Percentiles rank a stretch among this genome's conserved stretches.
Conservation (phyloP, 2,113 vertebrate genomes). For the Catharus bicknelli region DNA sequence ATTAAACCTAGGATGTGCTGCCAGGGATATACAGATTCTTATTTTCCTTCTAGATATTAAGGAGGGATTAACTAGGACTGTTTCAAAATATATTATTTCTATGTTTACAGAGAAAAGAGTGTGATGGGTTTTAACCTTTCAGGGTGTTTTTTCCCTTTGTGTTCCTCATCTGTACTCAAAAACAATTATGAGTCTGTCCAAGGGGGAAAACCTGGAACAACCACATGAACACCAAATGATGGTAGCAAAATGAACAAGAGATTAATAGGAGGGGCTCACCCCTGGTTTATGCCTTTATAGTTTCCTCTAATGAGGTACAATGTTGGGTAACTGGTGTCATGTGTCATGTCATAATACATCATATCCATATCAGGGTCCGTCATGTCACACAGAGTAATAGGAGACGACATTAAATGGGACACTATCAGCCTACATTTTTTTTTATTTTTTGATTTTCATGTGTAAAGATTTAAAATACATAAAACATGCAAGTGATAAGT, state of each 20-base stretch:
- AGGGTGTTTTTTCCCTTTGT: neutral
- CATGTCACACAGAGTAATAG: slow-evolving; percentile 53
- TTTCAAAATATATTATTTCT: slow-evolving; percentile 55
- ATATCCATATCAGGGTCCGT: slow-evolving; percentile 28
- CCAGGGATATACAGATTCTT: slow-evolving; percentile 61
- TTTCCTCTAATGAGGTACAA: slow-evolving; percentile 64
- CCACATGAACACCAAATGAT: slow-evolving; percentile 1
- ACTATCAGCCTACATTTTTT: slow-evolving; percentile 12
- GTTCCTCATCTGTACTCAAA: neutral
- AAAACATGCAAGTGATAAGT: neutral
- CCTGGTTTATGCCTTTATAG: neutral
- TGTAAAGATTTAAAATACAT: neutral
- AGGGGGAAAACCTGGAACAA: neutral
- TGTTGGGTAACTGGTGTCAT: slow-evolving; percentile 67
- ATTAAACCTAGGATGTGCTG: slow-evolving; percentile 46
- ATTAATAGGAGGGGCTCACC: slow-evolving; percentile 15
- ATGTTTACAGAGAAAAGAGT: slow-evolving; percentile 25
- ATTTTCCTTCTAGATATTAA: slow-evolving; percentile 40
- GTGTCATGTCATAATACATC: slow-evolving; percentile 60
- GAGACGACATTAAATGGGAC: slow-evolving; percentile 51
- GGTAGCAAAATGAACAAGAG: slow-evolving; percentile 35
- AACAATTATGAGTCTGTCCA: slow-evolving; percentile 11
- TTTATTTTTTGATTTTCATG: neutral
- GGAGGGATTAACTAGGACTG: slow-evolving; percentile 41
- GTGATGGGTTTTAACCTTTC: neutral